Base-by-base conservation (phyloP, 2,113 vertebrate species). In the Poecile atricapillus region DNA sequence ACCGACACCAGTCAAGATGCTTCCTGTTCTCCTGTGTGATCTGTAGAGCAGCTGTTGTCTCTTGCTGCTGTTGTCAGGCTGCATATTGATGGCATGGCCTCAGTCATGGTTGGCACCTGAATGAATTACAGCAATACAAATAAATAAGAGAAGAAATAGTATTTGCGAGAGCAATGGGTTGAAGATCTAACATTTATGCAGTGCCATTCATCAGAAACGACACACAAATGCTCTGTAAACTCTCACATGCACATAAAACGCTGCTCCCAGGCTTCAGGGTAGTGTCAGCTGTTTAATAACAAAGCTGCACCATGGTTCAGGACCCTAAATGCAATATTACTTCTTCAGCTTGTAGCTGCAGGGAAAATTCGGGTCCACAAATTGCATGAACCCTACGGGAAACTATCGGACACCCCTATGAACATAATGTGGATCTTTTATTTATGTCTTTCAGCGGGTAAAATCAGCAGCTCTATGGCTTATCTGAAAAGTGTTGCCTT, bases 41-140 rank as follows among this genome's bases (percentile, higher is more conserved):
- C 59, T 67, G 17, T 35, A 13, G 41, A 80, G 44, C 67, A 1
- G 7, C 35, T 71, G 35, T 47, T 73, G 76, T 28, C 67, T 80
- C 49, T 25, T 23, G 49, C 37, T 88, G 67, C 58, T 73, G 49
- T 31, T 90, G 58, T 86, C 87, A 73, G 31, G 43, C 55, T 73
- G 60, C 20, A 3, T 91, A 67, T 83, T 46, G 52, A 52, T 84
- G 73, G 74, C 27, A 5, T 0, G 12, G 70, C 37, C 58, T 94
- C 75, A n/a, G 55, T 63, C 37, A 15, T 76, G 37, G 49, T 1
- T 60, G 88, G 68, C 59, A 90, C 83, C 55, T 81, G 88, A 86
- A 83, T 73, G 68, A 90, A 93, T 94, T 78, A 55, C 88, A 55
- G 76, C 90, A 88, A 70, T 81, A 83, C 75, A 90, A 95, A 86